Evolutionary conservation across 2,888 invertebrate species (phyloP).

Genomic region (Masnerella sp.): DNA sequence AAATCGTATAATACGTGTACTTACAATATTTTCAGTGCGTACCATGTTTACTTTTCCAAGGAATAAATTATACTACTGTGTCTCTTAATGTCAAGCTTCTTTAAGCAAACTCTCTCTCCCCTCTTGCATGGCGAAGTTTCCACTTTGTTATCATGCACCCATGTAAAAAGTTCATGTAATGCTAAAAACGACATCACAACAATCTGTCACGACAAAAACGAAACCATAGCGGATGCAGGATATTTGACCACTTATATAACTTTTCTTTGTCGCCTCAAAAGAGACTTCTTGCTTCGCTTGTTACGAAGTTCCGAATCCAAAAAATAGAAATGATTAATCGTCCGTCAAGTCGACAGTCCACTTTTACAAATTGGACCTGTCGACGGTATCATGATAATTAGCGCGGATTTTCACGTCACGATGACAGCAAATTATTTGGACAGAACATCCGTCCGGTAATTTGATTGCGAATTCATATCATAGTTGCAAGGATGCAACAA

Average conservation of each 20-base stretch:
- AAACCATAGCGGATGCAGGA: not conserved
- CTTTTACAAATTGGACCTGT: conserved; percentile 4
- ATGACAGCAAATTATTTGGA: conserved; percentile 11
- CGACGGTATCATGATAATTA: conserved; percentile 22
- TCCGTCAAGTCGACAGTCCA: not conserved
- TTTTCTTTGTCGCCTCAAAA: conserved; percentile 6
- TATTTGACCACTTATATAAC: conserved; percentile 28
- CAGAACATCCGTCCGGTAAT: conserved; percentile 45
- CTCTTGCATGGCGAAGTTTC: conserved; percentile 44
- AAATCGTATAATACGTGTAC: conserved; percentile 38
- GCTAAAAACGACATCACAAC: conserved; percentile 31
- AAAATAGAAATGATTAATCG: conserved; percentile 24
- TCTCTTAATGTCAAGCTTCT: conserved; percentile 57
- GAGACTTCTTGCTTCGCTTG: no score
- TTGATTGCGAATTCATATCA: conserved; percentile 25
- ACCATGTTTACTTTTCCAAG: conserved; percentile 65
- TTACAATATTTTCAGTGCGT: conserved; percentile 65
- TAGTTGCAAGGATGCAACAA: conserved; percentile 24
- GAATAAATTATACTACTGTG: conserved; percentile 63
- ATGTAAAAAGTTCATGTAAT: conserved; percentile 35
- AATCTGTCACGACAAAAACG: not conserved
- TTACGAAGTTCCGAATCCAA: not conserved
- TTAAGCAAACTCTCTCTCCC: conserved; percentile 66
- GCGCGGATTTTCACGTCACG: conserved; percentile 18
- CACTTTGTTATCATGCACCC: conserved; percentile 52